Percentiles rank a stretch among this genome's conserved stretches.
These are phyloP conservation scores for Parapsyche elsis DNA, from an alignment of 1,140 invertebrate species.

Conservation along the genomic window DNA sequence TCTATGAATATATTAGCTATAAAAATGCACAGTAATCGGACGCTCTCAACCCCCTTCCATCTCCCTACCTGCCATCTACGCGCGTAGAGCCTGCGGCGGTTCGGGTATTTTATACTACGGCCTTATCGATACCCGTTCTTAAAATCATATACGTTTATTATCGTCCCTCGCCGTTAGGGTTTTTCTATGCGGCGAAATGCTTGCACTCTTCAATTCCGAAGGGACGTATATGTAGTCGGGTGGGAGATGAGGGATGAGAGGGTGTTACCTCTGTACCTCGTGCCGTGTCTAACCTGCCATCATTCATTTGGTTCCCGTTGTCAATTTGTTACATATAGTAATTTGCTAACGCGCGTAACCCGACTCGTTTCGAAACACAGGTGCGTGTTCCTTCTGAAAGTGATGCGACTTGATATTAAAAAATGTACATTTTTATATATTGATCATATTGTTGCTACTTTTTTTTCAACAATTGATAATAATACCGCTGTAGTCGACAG, in stretches of 20 bases:
- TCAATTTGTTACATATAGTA: conserved; percentile 27
- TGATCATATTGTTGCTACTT: too few relatives aligned
- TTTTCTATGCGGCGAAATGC: too few relatives aligned
- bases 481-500: too few relatives aligned
- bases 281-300: not conserved
- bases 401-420: too few relatives aligned
- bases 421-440: too few relatives aligned
- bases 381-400: not conserved
- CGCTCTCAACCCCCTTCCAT: conserved; percentile 16
- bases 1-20: conserved; percentile 56
- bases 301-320: conserved; percentile 9
- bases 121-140: conserved; percentile 7
- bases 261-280: not conserved
- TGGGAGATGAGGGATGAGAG: too few relatives aligned
- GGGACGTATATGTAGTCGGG: too few relatives aligned
- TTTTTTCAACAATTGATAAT: too few relatives aligned
- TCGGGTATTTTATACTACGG: too few relatives aligned
- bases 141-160: not conserved
- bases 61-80: not conserved
- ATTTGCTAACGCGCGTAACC: conserved; percentile 29
- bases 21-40: conserved; percentile 53
- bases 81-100: not conserved
- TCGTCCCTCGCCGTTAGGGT: too few relatives aligned
- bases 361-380: conserved; percentile 12
- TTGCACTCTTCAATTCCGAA: too few relatives aligned